These are phyloP conservation scores for Clunio marinus DNA, from an alignment of 2,888 invertebrate species.

Conservation along the genomic window DNA sequence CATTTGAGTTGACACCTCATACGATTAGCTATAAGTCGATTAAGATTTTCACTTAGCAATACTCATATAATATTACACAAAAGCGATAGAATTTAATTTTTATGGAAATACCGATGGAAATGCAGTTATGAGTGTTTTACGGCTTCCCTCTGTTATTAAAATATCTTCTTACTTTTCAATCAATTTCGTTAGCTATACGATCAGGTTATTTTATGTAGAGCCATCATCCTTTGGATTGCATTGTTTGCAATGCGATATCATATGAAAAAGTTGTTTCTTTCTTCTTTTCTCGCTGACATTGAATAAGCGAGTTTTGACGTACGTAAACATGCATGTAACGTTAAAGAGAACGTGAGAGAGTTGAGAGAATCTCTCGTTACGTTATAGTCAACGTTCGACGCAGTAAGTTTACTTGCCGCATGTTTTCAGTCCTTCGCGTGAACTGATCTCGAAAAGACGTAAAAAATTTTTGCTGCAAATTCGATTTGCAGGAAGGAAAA, in stretches of 20 bases:
- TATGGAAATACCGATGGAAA: not conserved
- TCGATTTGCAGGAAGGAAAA: not conserved
- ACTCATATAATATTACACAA: not conserved
- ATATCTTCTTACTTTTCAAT: not conserved
- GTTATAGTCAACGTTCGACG: not conserved
- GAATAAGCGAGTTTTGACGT: not conserved
- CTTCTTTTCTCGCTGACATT: too few relatives aligned
- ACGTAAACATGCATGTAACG: not conserved
- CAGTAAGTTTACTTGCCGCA: not conserved
- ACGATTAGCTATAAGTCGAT: not conserved
- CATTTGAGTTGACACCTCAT: constrained; percentile 3
- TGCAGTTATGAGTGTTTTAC: not conserved
- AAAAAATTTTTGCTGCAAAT: not conserved
- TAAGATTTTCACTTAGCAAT: not conserved
- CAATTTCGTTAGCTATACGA: not conserved
- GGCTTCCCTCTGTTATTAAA: not conserved
- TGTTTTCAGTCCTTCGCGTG: not conserved
- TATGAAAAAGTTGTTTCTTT: too few relatives aligned
- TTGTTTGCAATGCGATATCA: not conserved
- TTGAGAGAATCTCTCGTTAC: not conserved
- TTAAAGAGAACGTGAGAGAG: not conserved
- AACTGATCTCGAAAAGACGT: not conserved
- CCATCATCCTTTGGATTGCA: not conserved
- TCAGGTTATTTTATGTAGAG: not conserved
- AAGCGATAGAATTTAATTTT: not conserved